Conservation (phyloP, 1,140 invertebrate genomes). For the Anthonomus grandis region DNA sequence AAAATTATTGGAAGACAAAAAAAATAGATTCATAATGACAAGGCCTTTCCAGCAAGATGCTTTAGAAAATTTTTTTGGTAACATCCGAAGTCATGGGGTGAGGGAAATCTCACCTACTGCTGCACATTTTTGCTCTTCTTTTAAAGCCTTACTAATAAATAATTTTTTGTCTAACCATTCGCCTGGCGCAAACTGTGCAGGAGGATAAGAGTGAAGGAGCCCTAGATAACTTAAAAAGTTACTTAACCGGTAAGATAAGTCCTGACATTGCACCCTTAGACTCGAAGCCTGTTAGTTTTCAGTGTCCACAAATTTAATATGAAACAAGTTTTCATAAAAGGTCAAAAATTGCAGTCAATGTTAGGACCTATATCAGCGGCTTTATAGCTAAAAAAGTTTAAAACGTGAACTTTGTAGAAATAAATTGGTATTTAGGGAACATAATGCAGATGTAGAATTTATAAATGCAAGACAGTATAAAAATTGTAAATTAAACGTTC, state of each 20-base stretch:
- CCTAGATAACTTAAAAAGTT: constrained; percentile 12
- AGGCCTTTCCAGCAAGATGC: constrained; percentile 36
- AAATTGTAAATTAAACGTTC: too few species aligned
- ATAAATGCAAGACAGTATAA: too few species aligned
- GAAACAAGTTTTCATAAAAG: too few species aligned
- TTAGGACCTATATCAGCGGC: too few species aligned
- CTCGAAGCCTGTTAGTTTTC: too few species aligned
- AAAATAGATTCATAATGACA: constrained; percentile 16
- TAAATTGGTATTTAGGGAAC: too few species aligned
- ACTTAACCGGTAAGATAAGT: constrained; percentile 4
- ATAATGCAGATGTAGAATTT: too few species aligned
- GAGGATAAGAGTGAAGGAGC: neutral
- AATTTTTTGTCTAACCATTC: constrained; percentile 13
- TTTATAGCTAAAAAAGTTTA: too few species aligned
- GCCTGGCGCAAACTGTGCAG: constrained; percentile 5
- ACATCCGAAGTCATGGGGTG: constrained; percentile 28
- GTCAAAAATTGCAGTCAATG: too few species aligned
- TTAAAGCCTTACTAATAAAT: constrained; percentile 12
- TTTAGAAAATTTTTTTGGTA: constrained; percentile 41
- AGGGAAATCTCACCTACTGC: constrained; percentile 2
- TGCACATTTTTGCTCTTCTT: neutral
- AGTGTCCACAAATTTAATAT: too few species aligned
- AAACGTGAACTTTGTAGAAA: too few species aligned
- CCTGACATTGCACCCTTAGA: too few species aligned
- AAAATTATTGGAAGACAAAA: neutral